Percentiles rank a stretch among this genome's conserved stretches.
These are phyloP conservation scores for Corythoichthys intestinalis DNA, from an alignment of 2,113 vertebrate genomes.

Conservation along the genomic window DNA sequence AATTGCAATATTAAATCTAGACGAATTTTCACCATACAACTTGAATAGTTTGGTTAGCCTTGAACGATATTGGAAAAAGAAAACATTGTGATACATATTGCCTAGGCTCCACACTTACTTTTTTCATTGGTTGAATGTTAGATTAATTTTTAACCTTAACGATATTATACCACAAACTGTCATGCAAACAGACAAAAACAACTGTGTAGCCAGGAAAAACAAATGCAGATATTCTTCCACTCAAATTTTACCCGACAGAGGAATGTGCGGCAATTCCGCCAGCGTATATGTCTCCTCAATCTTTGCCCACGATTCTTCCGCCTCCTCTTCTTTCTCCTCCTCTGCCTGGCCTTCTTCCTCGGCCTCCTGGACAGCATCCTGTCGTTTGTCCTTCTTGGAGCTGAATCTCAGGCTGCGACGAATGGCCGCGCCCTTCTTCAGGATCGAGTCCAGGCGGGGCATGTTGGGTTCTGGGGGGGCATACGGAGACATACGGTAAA, in stretches of 20 bases:
- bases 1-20: too few relatives aligned
- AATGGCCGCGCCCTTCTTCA: conserved; percentile 15
- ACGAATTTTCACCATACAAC: too few relatives aligned
- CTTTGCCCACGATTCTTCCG: conserved; percentile 2
- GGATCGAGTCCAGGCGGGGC: not conserved
- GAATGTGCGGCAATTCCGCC: conserved; percentile 58
- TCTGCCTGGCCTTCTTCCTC: conserved; percentile 1
- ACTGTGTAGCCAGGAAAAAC: too few relatives aligned
- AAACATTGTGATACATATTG: too few relatives aligned
- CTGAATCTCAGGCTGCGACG: conserved; percentile 32
- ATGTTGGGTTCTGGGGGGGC: conserved; percentile 37
- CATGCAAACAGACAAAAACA: too few relatives aligned
- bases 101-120: too few relatives aligned
- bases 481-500: too few relatives aligned
- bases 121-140: too few relatives aligned
- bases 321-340: conserved; percentile 13
- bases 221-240: too few relatives aligned
- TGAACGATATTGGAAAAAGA: too few relatives aligned
- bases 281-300: conserved; percentile 55
- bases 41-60: too few relatives aligned
- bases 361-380: not conserved
- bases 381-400: conserved; percentile 30
- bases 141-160: too few relatives aligned
- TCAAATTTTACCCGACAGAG: conserved; percentile 64
- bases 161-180: not conserved